phyloP scores from a whole-genome alignment of 2,888 invertebrate genomes.

The Pilophorus perplexus region DNA sequence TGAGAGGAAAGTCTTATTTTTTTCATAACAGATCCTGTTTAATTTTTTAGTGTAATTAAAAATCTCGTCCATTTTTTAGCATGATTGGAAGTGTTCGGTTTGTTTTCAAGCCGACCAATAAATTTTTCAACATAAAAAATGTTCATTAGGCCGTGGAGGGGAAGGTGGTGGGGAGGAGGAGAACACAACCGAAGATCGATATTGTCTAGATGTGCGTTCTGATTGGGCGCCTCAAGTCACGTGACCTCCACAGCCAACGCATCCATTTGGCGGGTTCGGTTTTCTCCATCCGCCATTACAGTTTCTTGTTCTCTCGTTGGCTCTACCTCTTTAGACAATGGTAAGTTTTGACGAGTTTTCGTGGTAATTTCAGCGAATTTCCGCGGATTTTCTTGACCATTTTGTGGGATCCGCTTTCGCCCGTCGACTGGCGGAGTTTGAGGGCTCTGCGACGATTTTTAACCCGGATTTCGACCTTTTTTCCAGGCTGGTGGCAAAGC shows the following conservation, averaged over 20 bases:
- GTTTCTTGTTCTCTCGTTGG: slow-evolving; percentile 8
- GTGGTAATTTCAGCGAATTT: slow-evolving; percentile 52
- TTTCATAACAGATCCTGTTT: no score
- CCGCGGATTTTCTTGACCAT: slow-evolving; percentile 47
- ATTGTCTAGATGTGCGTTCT: no score
- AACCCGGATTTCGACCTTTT: slow-evolving; percentile 18
- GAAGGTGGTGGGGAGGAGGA: no score
- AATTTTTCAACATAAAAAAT: no score
- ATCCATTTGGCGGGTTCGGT: slow-evolving; percentile 45
- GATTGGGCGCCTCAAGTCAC: slow-evolving; percentile 42
- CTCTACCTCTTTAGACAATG: slow-evolving; percentile 50
- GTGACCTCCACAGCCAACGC: slow-evolving; percentile 44
- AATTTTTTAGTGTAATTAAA: no score
- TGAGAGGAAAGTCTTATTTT: no score
- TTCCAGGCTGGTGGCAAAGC: slow-evolving; percentile 99
- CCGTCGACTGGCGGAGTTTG: slow-evolving; percentile 61
- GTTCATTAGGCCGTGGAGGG: no score
- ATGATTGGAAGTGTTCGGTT: no score
- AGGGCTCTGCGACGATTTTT: slow-evolving; percentile 54
- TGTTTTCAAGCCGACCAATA: no score
- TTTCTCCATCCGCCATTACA: slow-evolving; percentile 42
- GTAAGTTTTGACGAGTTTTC: slow-evolving; percentile 56
- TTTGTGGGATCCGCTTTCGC: slow-evolving; percentile 52
- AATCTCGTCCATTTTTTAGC: no score
- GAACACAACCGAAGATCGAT: no score